Evolutionary conservation across 2,797 vertebrate genomes (phyloP), one percentile per base, ranked within the genome.

Genomic region (Coendou prehensilis): DNA sequence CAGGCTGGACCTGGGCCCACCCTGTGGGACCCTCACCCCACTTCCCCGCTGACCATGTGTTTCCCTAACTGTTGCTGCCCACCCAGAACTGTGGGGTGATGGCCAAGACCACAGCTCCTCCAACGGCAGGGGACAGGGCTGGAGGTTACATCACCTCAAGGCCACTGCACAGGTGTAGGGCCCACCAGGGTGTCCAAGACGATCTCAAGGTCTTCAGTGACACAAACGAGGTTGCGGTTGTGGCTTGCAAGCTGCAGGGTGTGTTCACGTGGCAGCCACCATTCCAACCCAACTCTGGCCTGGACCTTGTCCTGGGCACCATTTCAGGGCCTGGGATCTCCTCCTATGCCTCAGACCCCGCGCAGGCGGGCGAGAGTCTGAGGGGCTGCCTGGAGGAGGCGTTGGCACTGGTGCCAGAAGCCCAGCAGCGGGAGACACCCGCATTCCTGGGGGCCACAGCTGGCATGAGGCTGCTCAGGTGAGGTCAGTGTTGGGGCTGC

Each of bases 381-480:
- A 98, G 11, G 71, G 90, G 47, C 1, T 99, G 99, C 97, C 98
- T 99, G 98, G 95, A 98, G 64, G 94, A 98, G 52, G 99, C 99
- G 0, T 97, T 98, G 98, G 0, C 63, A 1, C 22, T 37, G 26
- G 93, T 99, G 81, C 99, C 99, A 0, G 3, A 11, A 2, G 95
- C 96, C 50, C 98, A 98, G 94, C 99, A 99, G 90, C 41, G 0
- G 0, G 98, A 99, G 89, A 99, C 99, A 1, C 99, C 99, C 0
- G 94, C 98, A 7, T 99, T 99, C 97, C 98, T 99, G 94, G 99
- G 99, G 85, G 99, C 99, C 91, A 99, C 99, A 0, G 99, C 99
- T 0, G 99, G 99, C 95, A 99, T 99, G 99, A 98, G 99, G 97
- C 98, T 99, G 94, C 99, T 99, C 45, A 98, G 99, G 99, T 99